Conservation (phyloP, 2,797 vertebrate species). For the Gambusia yucatana region DNA sequence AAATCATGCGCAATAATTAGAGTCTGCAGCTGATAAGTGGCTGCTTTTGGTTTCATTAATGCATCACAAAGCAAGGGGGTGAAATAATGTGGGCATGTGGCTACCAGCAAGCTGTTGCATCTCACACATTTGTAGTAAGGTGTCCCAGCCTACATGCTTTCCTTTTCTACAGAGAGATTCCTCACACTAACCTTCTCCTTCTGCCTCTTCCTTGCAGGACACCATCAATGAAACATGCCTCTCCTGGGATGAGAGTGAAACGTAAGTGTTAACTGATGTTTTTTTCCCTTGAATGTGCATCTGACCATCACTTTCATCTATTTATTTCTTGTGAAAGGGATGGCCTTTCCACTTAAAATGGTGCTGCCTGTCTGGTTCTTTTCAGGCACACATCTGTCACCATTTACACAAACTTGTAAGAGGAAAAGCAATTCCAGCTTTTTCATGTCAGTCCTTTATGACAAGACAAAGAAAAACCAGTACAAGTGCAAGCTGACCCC, state of each 20-base stretch:
- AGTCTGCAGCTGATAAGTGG: slow-evolving; percentile 33
- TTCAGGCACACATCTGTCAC: slow-evolving; percentile 39
- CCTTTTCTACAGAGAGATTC: slow-evolving; percentile 38
- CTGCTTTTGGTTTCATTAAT: slow-evolving; percentile 52
- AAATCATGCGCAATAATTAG: slow-evolving; percentile 47
- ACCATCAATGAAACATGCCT: slow-evolving; percentile 98
- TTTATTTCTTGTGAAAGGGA: background rate
- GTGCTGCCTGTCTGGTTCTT: slow-evolving; percentile 19
- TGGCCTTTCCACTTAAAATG: slow-evolving; percentile 25
- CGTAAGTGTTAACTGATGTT: slow-evolving; percentile 84
- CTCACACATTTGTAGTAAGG: slow-evolving; percentile 54
- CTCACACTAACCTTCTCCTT: slow-evolving; percentile 57
- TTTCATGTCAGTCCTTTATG: slow-evolving; percentile 41
- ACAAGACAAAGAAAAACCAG: slow-evolving; percentile 30
- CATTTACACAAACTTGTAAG: slow-evolving; percentile 20
- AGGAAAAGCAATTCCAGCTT: slow-evolving; percentile 29
- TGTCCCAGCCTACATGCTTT: slow-evolving; percentile 46
- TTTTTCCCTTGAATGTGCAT: slow-evolving; percentile 20
- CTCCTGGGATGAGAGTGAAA: slow-evolving; percentile 92
- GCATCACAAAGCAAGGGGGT: slow-evolving; percentile 10
- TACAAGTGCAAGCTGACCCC: slow-evolving; percentile 19
- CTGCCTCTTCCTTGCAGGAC: slow-evolving; percentile 80
- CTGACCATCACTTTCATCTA: slow-evolving; percentile 17
- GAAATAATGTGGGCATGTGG: slow-evolving; percentile 54
- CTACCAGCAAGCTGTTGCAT: slow-evolving; percentile 65